Evolutionary conservation across 2,113 vertebrate species (phyloP), one percentile per base, ranked within the genome.

Genomic region (Antechinus stuartii): DNA sequence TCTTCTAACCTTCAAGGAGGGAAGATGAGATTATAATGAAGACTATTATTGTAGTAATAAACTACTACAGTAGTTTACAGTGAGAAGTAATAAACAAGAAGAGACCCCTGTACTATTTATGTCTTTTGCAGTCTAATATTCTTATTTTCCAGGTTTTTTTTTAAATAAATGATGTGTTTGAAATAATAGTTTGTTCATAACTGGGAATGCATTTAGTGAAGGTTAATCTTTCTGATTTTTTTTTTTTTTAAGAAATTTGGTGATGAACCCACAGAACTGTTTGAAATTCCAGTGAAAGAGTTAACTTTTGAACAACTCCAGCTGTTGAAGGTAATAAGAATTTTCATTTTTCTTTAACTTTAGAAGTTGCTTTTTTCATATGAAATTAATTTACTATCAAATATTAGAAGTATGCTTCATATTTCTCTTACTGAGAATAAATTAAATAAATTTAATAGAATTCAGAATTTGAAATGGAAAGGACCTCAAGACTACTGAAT

Each of bases 251-350:
- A 99, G 99, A 99, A 99, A 99, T 98, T 98, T 96, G 99, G 99
- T 94, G 98, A 99, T 0, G 99, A 98, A 90, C 99, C 99, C 92
- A 95, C 99, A 97, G 99, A 99, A 97, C 98, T 99, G 89, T 99
- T 99, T 95, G 99, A 99, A 98, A 99, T 99, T 95, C 99, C 99
- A 92, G 99, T 99, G 35, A 99, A 99, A 97, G 99, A 99, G 97
- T 98, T 99, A 96, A 99, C 99, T 0, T 99, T 99, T 98, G 99
- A 99, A 97, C 99, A 99, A 96, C 99, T 99, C 94, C 99, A 99
- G 97, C 99, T 99, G 94, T 94, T 99, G 95, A 99, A 99, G 99
- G 99, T 99, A 99, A 95, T 94, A 91, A 90, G 91, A 94, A 91
- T 89, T 3, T 94, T 53, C 93, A 91, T 89, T 68, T 50, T 54